Conservation (phyloP, 1,140 invertebrate species). For the Achroia grisella region DNA sequence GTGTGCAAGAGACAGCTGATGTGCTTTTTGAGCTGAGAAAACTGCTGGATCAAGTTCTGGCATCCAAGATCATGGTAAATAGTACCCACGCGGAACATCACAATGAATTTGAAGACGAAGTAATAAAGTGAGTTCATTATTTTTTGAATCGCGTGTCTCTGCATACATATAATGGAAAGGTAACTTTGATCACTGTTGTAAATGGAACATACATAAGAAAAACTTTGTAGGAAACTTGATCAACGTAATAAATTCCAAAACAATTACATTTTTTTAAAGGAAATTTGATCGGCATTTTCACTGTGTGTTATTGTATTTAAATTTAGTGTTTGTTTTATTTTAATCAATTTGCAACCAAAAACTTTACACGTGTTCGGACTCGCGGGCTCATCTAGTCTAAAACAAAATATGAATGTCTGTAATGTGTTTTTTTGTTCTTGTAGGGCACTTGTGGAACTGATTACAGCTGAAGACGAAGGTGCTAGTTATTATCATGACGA, state of each 20-base stretch:
- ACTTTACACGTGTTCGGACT: no score
- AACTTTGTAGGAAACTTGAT: no score
- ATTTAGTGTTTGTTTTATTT: no score
- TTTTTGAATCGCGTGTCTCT: no score
- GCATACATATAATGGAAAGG: no score
- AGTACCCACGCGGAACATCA: slow-evolving; percentile 10
- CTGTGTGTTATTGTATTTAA: neutral
- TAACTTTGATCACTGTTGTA: no score
- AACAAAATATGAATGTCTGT: no score
- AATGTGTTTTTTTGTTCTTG: slow-evolving; percentile 19
- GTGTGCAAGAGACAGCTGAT: slow-evolving; percentile 30
- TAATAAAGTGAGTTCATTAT: slow-evolving; percentile 44
- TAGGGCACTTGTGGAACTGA: slow-evolving; percentile 51
- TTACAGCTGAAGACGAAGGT: slow-evolving; percentile 57
- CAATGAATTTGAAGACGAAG: slow-evolving; percentile 42
- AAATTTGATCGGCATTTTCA: no score
- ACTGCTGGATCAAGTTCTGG: slow-evolving; percentile 47
- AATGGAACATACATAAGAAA: no score
- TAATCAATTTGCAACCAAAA: neutral
- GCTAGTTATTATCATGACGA: slow-evolving; percentile 30
- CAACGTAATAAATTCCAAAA: no score
- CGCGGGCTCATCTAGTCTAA: no score
- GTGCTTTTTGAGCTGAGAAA: slow-evolving; percentile 35
- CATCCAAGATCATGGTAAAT: slow-evolving; percentile 33
- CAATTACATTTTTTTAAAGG: no score